These are phyloP conservation scores for Drosophila paulistorum DNA, from an alignment of 1,140 invertebrate species.

Conservation along the genomic window DNA sequence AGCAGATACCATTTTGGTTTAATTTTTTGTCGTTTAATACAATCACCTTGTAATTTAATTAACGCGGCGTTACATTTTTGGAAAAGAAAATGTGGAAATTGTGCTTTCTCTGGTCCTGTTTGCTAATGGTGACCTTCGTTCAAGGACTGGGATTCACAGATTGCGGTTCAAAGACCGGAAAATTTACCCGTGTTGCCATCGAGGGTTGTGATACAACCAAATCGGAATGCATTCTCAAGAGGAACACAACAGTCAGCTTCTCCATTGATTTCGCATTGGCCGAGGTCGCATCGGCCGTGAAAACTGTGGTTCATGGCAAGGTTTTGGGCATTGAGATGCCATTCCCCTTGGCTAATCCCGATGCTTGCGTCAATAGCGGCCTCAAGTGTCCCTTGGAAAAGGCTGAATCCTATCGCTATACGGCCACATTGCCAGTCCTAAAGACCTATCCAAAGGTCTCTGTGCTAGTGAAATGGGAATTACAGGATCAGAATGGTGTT, in stretches of 20 bases:
- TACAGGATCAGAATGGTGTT: slow-evolving; percentile 85
- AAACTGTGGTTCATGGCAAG: slow-evolving; percentile 88
- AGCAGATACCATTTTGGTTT: neutral
- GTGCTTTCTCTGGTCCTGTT: slow-evolving; percentile 46
- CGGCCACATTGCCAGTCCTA: slow-evolving; percentile 85
- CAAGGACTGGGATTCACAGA: slow-evolving; percentile 53
- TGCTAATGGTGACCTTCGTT: slow-evolving; percentile 43
- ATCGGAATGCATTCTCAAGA: slow-evolving; percentile 85
- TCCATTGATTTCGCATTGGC: slow-evolving; percentile 84
- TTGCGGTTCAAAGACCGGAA: slow-evolving; percentile 85
- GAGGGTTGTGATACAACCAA: slow-evolving; percentile 85
- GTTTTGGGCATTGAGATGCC: slow-evolving; percentile 88
- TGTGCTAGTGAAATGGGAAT: slow-evolving; percentile 89
- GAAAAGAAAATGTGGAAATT: slow-evolving; percentile 59
- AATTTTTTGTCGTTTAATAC: neutral
- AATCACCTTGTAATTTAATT: slow-evolving; percentile 68
- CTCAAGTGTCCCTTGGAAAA: slow-evolving; percentile 87
- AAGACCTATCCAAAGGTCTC: slow-evolving; percentile 87
- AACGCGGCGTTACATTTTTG: slow-evolving; percentile 21
- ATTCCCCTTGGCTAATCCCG: slow-evolving; percentile 87
- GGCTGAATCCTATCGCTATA: slow-evolving; percentile 85
- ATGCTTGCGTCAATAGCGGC: slow-evolving; percentile 87
- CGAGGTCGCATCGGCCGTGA: slow-evolving; percentile 80
- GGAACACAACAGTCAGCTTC: slow-evolving; percentile 86
- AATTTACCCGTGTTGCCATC: slow-evolving; percentile 84